A percentile compares a stretch with the other conserved stretches of the same genome.
Evolutionary conservation across 2,797 vertebrate species (phyloP).

Genomic region (Falco concolor): DNA sequence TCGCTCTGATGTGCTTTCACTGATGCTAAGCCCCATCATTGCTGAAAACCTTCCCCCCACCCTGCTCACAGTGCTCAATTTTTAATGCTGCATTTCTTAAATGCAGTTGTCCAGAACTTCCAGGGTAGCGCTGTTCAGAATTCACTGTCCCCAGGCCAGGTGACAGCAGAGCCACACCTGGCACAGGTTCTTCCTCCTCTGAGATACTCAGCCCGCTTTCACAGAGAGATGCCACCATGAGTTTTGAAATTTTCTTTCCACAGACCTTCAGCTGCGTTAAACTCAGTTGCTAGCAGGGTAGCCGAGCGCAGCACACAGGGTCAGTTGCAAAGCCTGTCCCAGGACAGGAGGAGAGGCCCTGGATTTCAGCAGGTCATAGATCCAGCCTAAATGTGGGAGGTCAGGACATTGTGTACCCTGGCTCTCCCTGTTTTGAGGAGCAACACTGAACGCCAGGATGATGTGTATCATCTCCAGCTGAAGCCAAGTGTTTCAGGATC

Average conservation of each 20-base stretch:
- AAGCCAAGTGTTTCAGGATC: neutral
- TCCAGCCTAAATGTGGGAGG: neutral
- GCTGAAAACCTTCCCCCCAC: neutral
- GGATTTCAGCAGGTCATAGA: neutral
- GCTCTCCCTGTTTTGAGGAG: neutral
- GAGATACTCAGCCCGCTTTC: neutral
- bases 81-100: neutral
- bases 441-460: neutral
- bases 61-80: neutral
- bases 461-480: neutral
- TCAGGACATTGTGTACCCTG: neutral
- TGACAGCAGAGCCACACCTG: neutral
- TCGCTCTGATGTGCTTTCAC: neutral
- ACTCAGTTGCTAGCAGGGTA: neutral
- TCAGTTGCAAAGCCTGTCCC: neutral
- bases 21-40: neutral
- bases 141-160: neutral
- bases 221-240: fast-evolving
- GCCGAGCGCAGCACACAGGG: neutral
- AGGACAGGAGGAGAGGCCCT: neutral
- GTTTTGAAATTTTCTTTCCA: neutral
- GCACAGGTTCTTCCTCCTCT: neutral
- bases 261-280: neutral
- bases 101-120: neutral
- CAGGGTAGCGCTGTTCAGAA: neutral